phyloP scores from a whole-genome alignment of 2,797 vertebrate genomes.

The Notamacropus eugenii region DNA sequence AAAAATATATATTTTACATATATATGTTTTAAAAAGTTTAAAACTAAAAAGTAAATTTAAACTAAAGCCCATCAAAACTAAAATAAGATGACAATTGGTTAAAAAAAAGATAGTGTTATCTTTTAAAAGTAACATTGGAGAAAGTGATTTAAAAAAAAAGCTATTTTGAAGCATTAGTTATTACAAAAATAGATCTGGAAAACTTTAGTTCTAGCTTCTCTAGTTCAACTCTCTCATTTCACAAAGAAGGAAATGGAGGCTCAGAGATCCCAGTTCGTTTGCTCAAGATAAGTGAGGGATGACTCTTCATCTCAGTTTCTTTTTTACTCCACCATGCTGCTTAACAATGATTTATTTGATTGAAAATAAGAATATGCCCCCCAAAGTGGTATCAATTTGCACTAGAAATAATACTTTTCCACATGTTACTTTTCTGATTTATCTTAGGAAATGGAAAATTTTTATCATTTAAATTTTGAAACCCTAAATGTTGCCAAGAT shows the following conservation, averaged over 20 bases:
- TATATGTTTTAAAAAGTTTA: too few species aligned
- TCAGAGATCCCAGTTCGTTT: neutral
- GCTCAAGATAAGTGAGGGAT: neutral
- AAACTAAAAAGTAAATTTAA: neutral
- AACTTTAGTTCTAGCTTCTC: neutral
- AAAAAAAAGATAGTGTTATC: conserved; percentile 42
- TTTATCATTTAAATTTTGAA: conserved; percentile 1
- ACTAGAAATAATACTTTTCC: conserved; percentile 32
- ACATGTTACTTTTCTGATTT: neutral
- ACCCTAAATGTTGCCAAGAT: neutral
- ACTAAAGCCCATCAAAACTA: conserved; percentile 44
- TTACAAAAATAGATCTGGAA: neutral
- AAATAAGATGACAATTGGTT: conserved; percentile 22
- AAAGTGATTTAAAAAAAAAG: neutral
- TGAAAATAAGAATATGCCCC: neutral
- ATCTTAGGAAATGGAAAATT: conserved; percentile 32
- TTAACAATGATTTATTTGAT: neutral
- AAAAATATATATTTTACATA: too few species aligned
- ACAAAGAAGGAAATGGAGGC: neutral
- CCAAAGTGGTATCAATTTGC: conserved; percentile 6
- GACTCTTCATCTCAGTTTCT: neutral
- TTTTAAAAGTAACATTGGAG: neutral
- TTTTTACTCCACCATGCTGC: neutral
- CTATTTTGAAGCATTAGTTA: neutral
- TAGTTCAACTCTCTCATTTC: neutral